Base-by-base conservation (phyloP, 2,113 vertebrate species). In the Melanotaenia duboulayi region DNA sequence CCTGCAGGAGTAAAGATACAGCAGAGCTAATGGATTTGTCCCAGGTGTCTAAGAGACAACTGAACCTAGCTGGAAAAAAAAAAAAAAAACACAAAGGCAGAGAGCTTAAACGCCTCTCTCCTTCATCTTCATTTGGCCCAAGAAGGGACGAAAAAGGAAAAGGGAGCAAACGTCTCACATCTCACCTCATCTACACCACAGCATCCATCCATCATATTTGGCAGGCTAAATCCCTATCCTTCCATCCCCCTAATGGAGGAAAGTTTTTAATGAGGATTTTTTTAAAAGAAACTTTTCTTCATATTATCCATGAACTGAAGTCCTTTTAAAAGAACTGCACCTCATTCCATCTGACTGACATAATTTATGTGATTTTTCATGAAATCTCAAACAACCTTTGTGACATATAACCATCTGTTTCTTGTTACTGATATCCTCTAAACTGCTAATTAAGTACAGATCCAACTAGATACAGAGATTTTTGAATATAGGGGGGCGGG, bases 61-160 rank as follows among this genome's bases (percentile, higher is more conserved):
- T 67, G 74, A 83, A 80, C 71, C 71, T 74, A 48, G 76, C 55
- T 60, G 63, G 81, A 60, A 85, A n/a, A n/a, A n/a, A n/a, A n/a
- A n/a, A 78, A 60, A 80, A 83, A 90, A 91, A 85, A 82, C 67
- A 71, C 72, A 78, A 85, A 87, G 85, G 69, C 82, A 81, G 71
- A 73, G 82, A 74, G 77, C 86, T 87, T 69, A 83, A 88, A 78
- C 37, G 64, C 58, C 65, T 58, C 61, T 55, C 83, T 78, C 82
- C 86, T 92, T 92, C 87, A 91, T 93, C 91, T 91, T 92, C 78
- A 92, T 93, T 93, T 92, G 86, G 83, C 69, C 86, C 86, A 73
- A 80, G 86, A 89, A 76, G 80, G 80, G 79, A 82, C 67, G 65
- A 75, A 74, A 35, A 80, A 84, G 64, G 71, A 82, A 89, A 88